Evolutionary conservation across 2,113 vertebrate species (phyloP), one percentile per base, ranked within the genome.

Genomic region (Callorhinus ursinus): DNA sequence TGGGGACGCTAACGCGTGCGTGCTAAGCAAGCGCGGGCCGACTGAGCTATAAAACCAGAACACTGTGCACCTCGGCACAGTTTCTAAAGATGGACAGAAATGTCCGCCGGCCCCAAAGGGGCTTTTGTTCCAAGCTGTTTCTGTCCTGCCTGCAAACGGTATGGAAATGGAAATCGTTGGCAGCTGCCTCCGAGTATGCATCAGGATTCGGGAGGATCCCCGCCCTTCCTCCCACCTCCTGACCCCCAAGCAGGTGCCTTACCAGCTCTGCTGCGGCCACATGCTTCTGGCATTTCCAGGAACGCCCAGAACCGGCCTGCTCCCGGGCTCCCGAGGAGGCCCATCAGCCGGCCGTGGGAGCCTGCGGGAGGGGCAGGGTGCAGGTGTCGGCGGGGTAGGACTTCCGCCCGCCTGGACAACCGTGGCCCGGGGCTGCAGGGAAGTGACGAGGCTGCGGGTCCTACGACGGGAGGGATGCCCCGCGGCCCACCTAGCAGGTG

Each of bases 281-380:
- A 18, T 11, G 51, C 28, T n/a, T 69, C 57, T 28, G 77, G 69
- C 59, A 36, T 36, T 88, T 51, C 19, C 83, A 28, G 21, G 33
- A 55, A 51, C 2, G 16, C 55, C 46, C 19, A 2, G 4, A 69
- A 13, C 49, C 12, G 1, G 65, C 1, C 12, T 0, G 33, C 72
- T 21, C 31, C 13, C 31, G 4, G 77, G 67, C 57, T 33, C 26
- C 2, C 2, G 1, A 49, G 7, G 80, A 49, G 22, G 55, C 33
- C 4, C 36, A 46, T 10, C 2, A 11, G 22, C 24, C 1, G 0
- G 76, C 1, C 7, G 2, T 1, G 74, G 24, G 24, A 31, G 46
- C 42, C 31, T 22, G 65, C 4, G 16, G 46, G 74, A 57, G n/a
- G 49, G 33, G n/a, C 46, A 63, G 46, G 28, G 79, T 6, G 71